Conservation (phyloP, 2,113 vertebrate genomes). For the Toxotes chatareus region DNA sequence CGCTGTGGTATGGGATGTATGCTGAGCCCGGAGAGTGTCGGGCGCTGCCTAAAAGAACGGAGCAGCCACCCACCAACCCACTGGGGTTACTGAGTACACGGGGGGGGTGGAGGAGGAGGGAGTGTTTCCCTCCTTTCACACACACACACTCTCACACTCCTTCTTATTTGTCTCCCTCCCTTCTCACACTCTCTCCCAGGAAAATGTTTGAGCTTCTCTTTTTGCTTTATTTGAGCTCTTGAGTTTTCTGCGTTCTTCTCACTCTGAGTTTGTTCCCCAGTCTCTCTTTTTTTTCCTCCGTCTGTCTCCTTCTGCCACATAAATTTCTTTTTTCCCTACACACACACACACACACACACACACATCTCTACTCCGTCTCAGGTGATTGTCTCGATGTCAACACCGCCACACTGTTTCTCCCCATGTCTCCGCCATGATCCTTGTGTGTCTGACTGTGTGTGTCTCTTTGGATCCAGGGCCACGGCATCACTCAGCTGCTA, state of each 20-base stretch:
- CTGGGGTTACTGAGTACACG: slow-evolving; percentile 77
- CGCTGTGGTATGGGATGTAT: slow-evolving; percentile 75
- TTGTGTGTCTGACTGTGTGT: slow-evolving; percentile 41
- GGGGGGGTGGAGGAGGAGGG: slow-evolving; percentile 47
- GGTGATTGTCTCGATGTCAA: slow-evolving; percentile 49
- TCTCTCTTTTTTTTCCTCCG: neutral
- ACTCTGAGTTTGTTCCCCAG: slow-evolving; percentile 20
- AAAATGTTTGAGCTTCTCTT: slow-evolving; percentile 47
- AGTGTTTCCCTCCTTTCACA: slow-evolving; percentile 70
- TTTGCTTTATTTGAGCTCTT: slow-evolving; percentile 25
- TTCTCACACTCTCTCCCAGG: slow-evolving; percentile 51
- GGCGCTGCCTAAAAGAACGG: slow-evolving; percentile 56
- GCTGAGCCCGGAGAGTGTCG: slow-evolving; percentile 41
- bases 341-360: neutral
- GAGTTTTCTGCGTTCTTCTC: slow-evolving; percentile 35
- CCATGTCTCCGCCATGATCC: slow-evolving; percentile 46
- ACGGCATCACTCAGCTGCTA: slow-evolving; percentile 46
- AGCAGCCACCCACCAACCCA: slow-evolving; percentile 67
- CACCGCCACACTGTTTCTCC: slow-evolving; percentile 35
- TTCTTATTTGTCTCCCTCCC: slow-evolving; percentile 65
- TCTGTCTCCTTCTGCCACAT: slow-evolving; percentile 7
- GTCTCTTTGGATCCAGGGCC: slow-evolving; percentile 19
- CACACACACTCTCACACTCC: slow-evolving; percentile 53
- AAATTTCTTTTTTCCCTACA: slow-evolving; percentile 6
- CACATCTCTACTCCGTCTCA: slow-evolving; percentile 7